Conservation (phyloP, 2,797 vertebrate species). For the Leptoclinus maculatus region DNA sequence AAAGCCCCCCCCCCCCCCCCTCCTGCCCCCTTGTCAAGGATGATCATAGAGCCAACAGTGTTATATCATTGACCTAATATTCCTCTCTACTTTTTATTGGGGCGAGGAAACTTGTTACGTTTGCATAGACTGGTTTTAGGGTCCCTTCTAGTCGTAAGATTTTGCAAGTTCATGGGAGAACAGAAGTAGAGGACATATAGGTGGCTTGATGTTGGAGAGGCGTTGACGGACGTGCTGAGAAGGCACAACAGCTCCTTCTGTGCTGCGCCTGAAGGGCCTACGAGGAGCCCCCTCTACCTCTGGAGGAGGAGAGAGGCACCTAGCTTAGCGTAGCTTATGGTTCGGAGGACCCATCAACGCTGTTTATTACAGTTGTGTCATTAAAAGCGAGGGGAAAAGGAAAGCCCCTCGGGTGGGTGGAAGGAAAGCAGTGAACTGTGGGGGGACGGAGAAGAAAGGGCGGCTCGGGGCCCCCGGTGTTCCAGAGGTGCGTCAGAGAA, state of each 20-base stretch:
- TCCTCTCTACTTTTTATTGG: slow-evolving; percentile 45
- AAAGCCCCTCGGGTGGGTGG: slow-evolving; percentile 59
- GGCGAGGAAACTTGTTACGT: slow-evolving; percentile 34
- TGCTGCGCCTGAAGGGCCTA: slow-evolving; percentile 55
- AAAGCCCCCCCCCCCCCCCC: slow-evolving; percentile 2
- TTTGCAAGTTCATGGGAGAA: slow-evolving; percentile 42
- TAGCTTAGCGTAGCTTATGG: slow-evolving; percentile 51
- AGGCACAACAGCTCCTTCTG: slow-evolving; percentile 16
- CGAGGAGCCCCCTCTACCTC: slow-evolving; percentile 61
- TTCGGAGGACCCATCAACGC: slow-evolving; percentile 69
- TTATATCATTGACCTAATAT: slow-evolving; percentile 61
- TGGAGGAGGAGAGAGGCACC: slow-evolving; percentile 61
- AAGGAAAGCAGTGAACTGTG: slow-evolving; percentile 54
- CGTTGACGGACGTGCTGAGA: slow-evolving; percentile 20
- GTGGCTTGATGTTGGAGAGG: slow-evolving; percentile 22
- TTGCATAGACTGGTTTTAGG: slow-evolving; percentile 37
- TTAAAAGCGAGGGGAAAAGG: slow-evolving; percentile 66
- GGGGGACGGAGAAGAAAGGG: slow-evolving; percentile 52
- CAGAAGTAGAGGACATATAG: slow-evolving; percentile 21
- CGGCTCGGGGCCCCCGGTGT: slow-evolving; percentile 61
- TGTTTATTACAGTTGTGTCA: slow-evolving; percentile 77
- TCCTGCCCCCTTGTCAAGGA: slow-evolving; percentile 23
- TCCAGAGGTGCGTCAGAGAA: slow-evolving; percentile 82
- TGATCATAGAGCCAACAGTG: slow-evolving; percentile 45
- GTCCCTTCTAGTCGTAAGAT: slow-evolving; percentile 33